phyloP scores from a whole-genome alignment of 2,888 invertebrate genomes.

The Macrosiphum euphorbiae region DNA sequence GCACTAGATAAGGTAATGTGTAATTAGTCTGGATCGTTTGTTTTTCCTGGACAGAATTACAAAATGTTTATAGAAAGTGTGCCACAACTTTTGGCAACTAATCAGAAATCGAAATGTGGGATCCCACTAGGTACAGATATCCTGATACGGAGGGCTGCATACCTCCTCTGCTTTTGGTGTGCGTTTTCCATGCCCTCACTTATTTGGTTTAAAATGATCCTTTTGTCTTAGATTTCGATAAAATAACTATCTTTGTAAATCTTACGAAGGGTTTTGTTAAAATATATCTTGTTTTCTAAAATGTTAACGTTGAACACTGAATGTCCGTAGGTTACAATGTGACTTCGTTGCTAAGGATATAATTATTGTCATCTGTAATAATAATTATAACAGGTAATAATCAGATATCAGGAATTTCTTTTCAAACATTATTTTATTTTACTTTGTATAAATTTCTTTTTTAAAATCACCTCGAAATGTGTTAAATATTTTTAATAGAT shows the following conservation, averaged over 20 bases:
- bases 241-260: no score
- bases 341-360: no score
- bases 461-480: background rate
- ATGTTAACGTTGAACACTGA: no score
- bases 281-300: no score
- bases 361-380: no score
- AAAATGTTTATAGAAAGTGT: no score
- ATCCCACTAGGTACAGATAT: no score
- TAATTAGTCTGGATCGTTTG: background rate
- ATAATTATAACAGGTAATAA: no score
- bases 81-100: background rate
- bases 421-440: background rate
- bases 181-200: background rate
- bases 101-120: background rate
- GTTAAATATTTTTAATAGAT: background rate
- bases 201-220: background rate
- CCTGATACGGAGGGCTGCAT: background rate
- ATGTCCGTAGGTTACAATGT: no score
- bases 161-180: background rate
- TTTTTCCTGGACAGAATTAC: background rate
- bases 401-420: no score
- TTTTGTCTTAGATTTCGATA: background rate
- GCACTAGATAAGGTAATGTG: background rate
- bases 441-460: background rate
- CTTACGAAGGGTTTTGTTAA: no score